Conservation (phyloP, 2,113 vertebrate genomes). For the Ahaetulla prasina region DNA sequence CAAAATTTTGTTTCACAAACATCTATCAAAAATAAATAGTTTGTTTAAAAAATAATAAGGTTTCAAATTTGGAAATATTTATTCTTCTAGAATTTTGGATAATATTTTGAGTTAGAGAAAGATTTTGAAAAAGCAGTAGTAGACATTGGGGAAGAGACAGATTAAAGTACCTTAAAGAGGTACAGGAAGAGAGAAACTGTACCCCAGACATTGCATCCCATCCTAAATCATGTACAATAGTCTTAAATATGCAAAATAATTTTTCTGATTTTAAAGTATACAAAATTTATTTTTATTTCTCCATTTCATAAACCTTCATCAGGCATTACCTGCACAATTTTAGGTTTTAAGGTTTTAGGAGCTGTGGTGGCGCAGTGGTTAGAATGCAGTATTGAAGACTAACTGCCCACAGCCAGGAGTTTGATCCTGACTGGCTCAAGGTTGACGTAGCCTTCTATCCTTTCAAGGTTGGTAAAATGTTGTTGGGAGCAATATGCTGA, state of each 20-base stretch:
- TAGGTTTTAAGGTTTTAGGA: neutral
- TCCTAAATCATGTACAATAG: neutral
- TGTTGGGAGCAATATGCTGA: neutral
- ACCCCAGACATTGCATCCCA: neutral
- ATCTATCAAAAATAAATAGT: neutral
- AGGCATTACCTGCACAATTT: neutral
- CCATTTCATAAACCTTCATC: neutral
- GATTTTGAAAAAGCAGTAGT: neutral
- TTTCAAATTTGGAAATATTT: neutral
- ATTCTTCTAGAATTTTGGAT: neutral
- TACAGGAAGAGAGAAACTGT: neutral
- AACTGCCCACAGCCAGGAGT: no score
- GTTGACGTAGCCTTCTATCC: neutral
- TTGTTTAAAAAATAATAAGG: neutral
- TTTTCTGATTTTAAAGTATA: neutral
- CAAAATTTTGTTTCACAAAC: neutral
- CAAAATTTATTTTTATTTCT: neutral
- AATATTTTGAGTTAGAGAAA: neutral
- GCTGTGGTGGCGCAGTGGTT: neutral
- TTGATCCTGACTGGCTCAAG: neutral
- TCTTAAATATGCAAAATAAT: neutral
- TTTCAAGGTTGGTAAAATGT: neutral
- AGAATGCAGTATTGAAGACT: neutral
- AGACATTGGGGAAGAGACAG: neutral
- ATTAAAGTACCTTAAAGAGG: neutral